Evolutionary conservation across 2,113 vertebrate genomes (phyloP).

Genomic region (Pachycephala philippinensis): DNA sequence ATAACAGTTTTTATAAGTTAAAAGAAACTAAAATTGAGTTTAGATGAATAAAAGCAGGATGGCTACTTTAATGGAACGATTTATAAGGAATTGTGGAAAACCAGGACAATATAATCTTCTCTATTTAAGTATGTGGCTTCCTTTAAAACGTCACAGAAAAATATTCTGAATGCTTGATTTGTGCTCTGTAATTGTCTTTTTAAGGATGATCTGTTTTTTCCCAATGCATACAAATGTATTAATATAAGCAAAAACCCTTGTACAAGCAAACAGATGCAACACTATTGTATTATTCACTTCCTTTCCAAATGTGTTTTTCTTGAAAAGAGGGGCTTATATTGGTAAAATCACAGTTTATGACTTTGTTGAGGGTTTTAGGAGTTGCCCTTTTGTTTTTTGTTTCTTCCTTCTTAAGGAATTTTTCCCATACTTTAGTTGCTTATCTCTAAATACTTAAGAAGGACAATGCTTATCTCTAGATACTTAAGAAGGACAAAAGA

Average conservation of each 20-base stretch:
- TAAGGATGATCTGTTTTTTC: constrained; percentile 40
- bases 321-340: constrained; percentile 13
- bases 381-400: too few relatives aligned
- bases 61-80: constrained; percentile 61
- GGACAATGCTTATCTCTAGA: too few relatives aligned
- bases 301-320: not conserved
- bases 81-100: constrained; percentile 60
- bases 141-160: constrained; percentile 44
- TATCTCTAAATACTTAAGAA: too few relatives aligned
- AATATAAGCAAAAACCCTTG: constrained; percentile 40
- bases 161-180: constrained; percentile 39
- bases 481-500: too few relatives aligned
- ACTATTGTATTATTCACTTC: constrained; percentile 2
- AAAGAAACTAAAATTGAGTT: constrained; percentile 56
- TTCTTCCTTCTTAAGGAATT: too few relatives aligned
- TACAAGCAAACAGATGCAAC: constrained; percentile 51
- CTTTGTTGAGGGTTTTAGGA: too few relatives aligned
- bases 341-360: constrained; percentile 20
- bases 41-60: constrained; percentile 55
- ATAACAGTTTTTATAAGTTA: constrained; percentile 42
- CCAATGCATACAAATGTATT: constrained; percentile 42
- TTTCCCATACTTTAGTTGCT: too few relatives aligned
- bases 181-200: constrained; percentile 66
- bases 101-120: constrained; percentile 22
- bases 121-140: not conserved